Base-by-base conservation (phyloP, 2,888 invertebrate genomes). In the Pterobdella sp. region DNA sequence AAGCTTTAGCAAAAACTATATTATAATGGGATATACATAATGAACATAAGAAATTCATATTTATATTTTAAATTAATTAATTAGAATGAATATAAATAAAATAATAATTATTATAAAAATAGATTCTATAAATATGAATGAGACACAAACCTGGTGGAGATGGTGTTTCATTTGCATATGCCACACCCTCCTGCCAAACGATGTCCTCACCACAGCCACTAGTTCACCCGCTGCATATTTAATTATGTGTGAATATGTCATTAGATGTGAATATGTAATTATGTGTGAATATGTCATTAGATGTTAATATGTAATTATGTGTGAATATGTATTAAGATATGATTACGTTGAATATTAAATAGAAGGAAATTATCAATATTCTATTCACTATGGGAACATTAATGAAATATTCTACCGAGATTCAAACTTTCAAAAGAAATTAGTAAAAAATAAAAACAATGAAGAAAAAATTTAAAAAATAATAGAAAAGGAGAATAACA, bases 161-260 rank as follows among this genome's bases (percentile, higher is more conserved):
- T 93, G 86, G 82, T 94, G 94, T 56, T 94, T 88, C 72, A 92
- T 85, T 76, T 83, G 81, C 82, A 83, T 82, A 7, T 81, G 80
- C 96, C 96, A 97, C 31, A 93, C 93, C 85, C 93, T 92, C 3
- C 95, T 89, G 0, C 95, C 95, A 86, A 94, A 95, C 0, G 94
- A 92, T 73, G 93, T 92, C 1, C 96, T 88, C 76, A 95, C 90
- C 72, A 97, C 86, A 72, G 93, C 89, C 81, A 89, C 89, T 7
- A 96, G 90, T 0, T n/a, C n/a, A n/a, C n/a, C n/a, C n/a, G 93
- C 94, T 0, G 95, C 95, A 80, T 94, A 92, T 1, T 94, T 93
- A 85, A 94, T 94, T 87, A 78, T 66, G 63, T 67, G 68, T 10
- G 52, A 63, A 31, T 52, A 71, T 22, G 31, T 60, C 36, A 64